A percentile compares a stretch with the other conserved stretches of the same genome.
Evolutionary conservation across 2,888 invertebrate genomes (phyloP).

Genomic region (Drosophila monieri): DNA sequence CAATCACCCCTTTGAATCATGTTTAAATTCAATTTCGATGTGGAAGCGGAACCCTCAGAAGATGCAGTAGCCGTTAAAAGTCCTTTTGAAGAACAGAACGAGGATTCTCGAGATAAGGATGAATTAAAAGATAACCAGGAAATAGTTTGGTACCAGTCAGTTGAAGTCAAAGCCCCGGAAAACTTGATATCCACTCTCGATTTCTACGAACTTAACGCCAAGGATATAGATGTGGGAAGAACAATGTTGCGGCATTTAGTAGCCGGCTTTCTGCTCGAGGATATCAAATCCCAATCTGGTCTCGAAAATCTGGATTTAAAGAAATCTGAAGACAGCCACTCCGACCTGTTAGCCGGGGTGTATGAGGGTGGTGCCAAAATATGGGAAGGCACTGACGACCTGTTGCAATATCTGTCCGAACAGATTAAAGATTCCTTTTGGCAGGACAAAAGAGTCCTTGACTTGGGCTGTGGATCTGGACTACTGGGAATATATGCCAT

Average conservation of each 20-base stretch:
- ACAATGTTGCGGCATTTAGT: conserved; percentile 66
- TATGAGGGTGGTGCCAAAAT: conserved; percentile 97
- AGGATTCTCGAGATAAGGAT: background rate
- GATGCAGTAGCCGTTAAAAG: conserved; percentile 24
- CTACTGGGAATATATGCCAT: conserved; percentile 93
- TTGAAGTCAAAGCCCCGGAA: conserved; percentile 55
- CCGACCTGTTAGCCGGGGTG: conserved; percentile 90
- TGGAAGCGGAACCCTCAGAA: conserved; percentile 49
- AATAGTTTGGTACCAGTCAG: conserved; percentile 73
- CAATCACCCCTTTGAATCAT: conserved; percentile 43
- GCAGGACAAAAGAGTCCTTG: conserved; percentile 88
- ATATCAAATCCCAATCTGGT: conserved; percentile 63
- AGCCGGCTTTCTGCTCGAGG: conserved; percentile 74
- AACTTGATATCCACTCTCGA: conserved; percentile 68
- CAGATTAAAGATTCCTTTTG: conserved; percentile 81
- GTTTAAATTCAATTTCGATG: conserved; percentile 82
- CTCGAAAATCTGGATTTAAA: conserved; percentile 78
- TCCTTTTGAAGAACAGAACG: conserved; percentile 16
- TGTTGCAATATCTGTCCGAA: conserved; percentile 87
- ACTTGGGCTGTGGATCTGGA: conserved; percentile 97
- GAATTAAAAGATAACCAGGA: background rate
- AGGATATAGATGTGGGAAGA: conserved; percentile 54
- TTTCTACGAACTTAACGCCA: conserved; percentile 76
- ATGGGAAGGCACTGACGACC: conserved; percentile 96
- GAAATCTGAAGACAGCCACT: conserved; percentile 87